These are phyloP conservation scores for Leucophora obtusa DNA, from an alignment of 2,888 invertebrate genomes.

Conservation along the genomic window DNA sequence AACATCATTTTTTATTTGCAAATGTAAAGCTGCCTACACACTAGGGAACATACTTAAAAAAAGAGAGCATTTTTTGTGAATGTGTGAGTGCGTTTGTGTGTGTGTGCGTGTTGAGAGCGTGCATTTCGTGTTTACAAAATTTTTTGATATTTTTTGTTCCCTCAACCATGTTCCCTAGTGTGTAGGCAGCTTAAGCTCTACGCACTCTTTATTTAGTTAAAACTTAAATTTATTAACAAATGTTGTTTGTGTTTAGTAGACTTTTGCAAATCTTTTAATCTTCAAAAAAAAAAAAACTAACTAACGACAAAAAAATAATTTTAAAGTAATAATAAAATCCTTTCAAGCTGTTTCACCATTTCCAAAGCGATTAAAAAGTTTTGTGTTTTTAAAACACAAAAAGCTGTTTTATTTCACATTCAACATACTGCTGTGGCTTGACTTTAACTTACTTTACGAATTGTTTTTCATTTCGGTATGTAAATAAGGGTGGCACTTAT, in stretches of 20 bases:
- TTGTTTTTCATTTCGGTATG: conserved; percentile 40
- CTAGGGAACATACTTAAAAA: too few species aligned
- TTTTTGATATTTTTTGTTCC: too few species aligned
- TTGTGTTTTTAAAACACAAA: conserved; percentile 29
- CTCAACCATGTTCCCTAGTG: too few species aligned
- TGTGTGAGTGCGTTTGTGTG: too few species aligned
- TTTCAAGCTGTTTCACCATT: conserved; percentile 64
- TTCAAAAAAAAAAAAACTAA: background rate
- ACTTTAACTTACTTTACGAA: conserved; percentile 57
- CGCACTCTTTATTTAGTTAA: too few species aligned
- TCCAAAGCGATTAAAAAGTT: conserved; percentile 64
- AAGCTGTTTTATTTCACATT: conserved; percentile 43
- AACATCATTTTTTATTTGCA: too few species aligned
- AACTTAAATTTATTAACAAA: background rate
- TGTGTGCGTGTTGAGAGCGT: too few species aligned
- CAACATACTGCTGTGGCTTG: conserved; percentile 60
- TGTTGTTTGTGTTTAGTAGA: background rate
- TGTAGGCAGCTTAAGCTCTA: too few species aligned
- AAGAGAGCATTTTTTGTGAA: too few species aligned
- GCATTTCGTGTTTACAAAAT: too few species aligned
- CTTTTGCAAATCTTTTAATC: background rate
- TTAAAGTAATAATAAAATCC: conserved; percentile 48
- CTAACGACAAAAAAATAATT: background rate
- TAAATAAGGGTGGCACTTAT: conserved; percentile 8
- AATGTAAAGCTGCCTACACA: too few species aligned